Evolutionary conservation across 2,113 vertebrate species (phyloP).

Genomic region (Zosterops borbonicus): DNA sequence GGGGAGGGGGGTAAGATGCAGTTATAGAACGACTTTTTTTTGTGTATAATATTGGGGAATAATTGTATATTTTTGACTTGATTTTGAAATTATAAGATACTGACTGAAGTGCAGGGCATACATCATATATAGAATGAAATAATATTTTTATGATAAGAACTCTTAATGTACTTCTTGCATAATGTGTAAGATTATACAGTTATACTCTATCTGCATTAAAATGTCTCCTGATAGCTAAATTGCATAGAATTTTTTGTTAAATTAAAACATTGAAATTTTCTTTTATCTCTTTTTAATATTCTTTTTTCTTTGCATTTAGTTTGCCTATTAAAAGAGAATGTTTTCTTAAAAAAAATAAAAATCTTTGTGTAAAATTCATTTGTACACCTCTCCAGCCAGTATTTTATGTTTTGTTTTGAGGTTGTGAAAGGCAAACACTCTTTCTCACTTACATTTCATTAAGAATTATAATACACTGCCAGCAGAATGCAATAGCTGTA

Average conservation of each 20-base stretch:
- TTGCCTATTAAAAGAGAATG: neutral
- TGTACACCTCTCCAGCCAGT: neutral
- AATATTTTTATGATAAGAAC: neutral
- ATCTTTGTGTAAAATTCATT: neutral
- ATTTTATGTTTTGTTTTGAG: neutral
- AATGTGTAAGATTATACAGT: neutral
- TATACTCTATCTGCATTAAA: neutral
- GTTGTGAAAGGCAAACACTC: neutral
- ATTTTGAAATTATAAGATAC: neutral
- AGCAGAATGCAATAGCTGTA: neutral
- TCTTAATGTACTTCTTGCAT: neutral
- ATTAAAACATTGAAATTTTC: neutral
- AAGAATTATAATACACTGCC: neutral
- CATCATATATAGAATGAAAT: neutral
- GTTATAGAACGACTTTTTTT: neutral
- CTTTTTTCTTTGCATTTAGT: neutral
- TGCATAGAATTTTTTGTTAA: neutral
- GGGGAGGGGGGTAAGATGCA: accelerated
- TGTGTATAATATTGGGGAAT: neutral
- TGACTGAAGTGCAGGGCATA: neutral
- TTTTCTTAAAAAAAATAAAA: accelerated
- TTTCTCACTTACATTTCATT: neutral
- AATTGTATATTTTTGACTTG: neutral
- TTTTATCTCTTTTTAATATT: neutral
- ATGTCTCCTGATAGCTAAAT: neutral